Conservation (phyloP, 64 coral and sea anemone species). For the Dendronephthya gigantea region DNA sequence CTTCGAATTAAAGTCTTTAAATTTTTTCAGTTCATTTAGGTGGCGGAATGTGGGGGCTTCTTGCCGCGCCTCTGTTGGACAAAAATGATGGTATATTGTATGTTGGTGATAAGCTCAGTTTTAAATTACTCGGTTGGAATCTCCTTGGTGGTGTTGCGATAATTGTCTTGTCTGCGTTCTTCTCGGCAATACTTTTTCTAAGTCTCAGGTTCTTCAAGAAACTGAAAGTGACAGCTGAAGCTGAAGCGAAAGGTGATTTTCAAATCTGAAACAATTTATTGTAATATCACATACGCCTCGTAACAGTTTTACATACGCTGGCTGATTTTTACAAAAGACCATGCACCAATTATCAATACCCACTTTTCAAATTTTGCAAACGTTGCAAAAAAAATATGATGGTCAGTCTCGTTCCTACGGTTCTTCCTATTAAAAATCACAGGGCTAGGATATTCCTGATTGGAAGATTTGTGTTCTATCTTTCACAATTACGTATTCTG, state of each 20-base stretch:
- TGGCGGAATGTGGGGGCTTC: constrained; percentile 67
- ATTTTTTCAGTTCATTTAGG: constrained; percentile 64
- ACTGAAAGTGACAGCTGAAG: constrained; percentile 41
- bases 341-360: too few species aligned
- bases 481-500: too few species aligned
- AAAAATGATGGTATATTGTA: constrained; percentile 59
- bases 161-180: constrained; percentile 45
- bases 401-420: too few species aligned
- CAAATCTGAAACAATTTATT: neutral
- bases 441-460: too few species aligned
- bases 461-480: too few species aligned
- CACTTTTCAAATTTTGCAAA: too few species aligned
- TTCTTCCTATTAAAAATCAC: too few species aligned
- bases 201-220: constrained; percentile 25
- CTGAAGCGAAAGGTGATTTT: constrained; percentile 65
- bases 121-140: constrained; percentile 62
- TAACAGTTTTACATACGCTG: too few species aligned
- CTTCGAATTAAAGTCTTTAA: too few species aligned
- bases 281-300: too few species aligned
- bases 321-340: too few species aligned
- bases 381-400: too few species aligned
- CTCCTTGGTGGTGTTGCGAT: constrained; percentile 53
- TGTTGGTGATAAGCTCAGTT: constrained; percentile 33
- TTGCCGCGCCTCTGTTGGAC: constrained; percentile 54
- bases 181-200: constrained; percentile 46